Base-by-base conservation (phyloP, 2,113 vertebrate genomes). In the Illadopsis cleaveri region DNA sequence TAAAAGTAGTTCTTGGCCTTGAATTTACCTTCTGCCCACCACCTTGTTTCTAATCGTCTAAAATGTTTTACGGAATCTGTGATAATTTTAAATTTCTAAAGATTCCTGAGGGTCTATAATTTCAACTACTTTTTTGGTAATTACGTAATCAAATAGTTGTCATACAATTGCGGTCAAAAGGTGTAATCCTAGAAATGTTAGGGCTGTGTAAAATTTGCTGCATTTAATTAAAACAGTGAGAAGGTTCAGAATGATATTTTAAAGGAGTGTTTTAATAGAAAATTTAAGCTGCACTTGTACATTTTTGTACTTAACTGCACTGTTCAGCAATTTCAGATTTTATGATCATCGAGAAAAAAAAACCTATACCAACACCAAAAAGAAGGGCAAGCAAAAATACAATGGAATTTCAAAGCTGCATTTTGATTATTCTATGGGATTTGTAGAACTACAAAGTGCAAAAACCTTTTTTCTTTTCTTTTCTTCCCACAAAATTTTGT, bases 381-480 rank as follows among this genome's bases (percentile, higher is more conserved):
- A 61, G 22, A n/a, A n/a, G 6, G 4, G 4, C 4, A 60, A 12
- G 18, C 30, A 77, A 88, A 80, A 82, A 65, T 35, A 11, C 40
- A 48, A 1, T 28, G 2, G 42, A 5, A 37, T 79, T 76, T 82
- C 2, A 4, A 84, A 93, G 12, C 12, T 88, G 5, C 11, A 8
- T 65, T 24, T 82, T 1, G 2, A 9, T 75, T 62, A 6, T n/a
- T 82, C 30, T 54, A 0, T 79, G 23, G 11, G 51, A 60, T 88
- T 69, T 12, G 21, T 56, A 45, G 12, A 38, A 56, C 4, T 64
- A 20, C 12, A 44, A 57, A 70, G 10, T 17, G 3, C 70, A 75
- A 86, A 66, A 72, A 1, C 0, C 1, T 18, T 37, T 6, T 50
- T 42, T 54, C n/a, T 24, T 35, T 42, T 14, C 4, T 21, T n/a